A percentile compares a stretch with the other conserved stretches of the same genome.
phyloP scores from a whole-genome alignment of 2,888 invertebrate species.

The Sepioteuthis lessoniana region DNA sequence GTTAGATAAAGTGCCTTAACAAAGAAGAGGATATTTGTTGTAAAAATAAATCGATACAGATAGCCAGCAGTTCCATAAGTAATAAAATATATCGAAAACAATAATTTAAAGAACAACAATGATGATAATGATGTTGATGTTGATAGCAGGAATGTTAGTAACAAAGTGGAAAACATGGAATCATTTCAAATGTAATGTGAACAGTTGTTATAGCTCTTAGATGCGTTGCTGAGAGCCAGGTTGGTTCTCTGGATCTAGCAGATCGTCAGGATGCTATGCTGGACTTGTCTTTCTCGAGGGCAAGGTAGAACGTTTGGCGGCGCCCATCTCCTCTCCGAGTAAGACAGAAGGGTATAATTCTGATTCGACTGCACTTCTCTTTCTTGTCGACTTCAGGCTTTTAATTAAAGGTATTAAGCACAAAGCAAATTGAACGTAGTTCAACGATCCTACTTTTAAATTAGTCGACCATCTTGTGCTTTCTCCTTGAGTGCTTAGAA shows the following conservation, averaged over 20 bases:
- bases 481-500: too few relatives aligned
- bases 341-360: background rate
- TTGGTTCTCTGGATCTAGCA: background rate
- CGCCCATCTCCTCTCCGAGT: background rate
- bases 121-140: background rate
- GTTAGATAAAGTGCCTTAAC: too few relatives aligned
- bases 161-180: background rate
- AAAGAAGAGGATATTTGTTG: too few relatives aligned
- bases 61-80: background rate
- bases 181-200: background rate
- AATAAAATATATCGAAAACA: background rate
- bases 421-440: too few relatives aligned
- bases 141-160: background rate
- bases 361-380: background rate
- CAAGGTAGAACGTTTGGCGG: background rate
- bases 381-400: too few relatives aligned
- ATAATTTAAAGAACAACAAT: background rate
- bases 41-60: background rate
- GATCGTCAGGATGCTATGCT: background rate
- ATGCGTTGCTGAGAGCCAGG: background rate
- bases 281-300: background rate
- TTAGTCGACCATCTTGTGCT: too few relatives aligned
- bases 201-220: background rate
- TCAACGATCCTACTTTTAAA: too few relatives aligned
- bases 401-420: too few relatives aligned